Conservation (phyloP, 1,140 invertebrate genomes). For the Lineus longissimus region DNA sequence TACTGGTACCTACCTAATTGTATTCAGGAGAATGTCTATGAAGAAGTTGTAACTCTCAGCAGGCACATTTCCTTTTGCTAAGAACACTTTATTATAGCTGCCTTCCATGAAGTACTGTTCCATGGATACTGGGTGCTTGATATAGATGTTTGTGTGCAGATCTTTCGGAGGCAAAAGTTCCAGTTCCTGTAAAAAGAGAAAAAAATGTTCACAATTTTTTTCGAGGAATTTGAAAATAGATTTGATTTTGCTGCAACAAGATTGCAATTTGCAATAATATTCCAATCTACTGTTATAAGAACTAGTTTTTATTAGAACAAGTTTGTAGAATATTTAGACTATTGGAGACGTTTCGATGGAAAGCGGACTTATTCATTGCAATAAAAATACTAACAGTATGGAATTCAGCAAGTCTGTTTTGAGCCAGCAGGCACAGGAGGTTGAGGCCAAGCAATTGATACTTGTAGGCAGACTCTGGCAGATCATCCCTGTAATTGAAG, state of each 20-base stretch:
- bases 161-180: slow-evolving; percentile 90
- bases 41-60: slow-evolving; percentile 94
- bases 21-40: slow-evolving; percentile 93
- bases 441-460: slow-evolving; percentile 94
- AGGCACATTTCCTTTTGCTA: slow-evolving; percentile 91
- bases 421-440: slow-evolving; percentile 89
- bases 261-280: neutral
- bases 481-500: slow-evolving; percentile 61
- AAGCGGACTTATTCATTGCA: neutral
- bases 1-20: slow-evolving; percentile 65
- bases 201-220: neutral
- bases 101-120: slow-evolving; percentile 99
- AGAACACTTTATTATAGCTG: slow-evolving; percentile 94
- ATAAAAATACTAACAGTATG: slow-evolving; percentile 67
- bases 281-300: neutral
- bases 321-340: too few relatives aligned
- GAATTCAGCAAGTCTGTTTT: slow-evolving; percentile 96
- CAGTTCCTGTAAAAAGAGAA: slow-evolving; percentile 63
- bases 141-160: slow-evolving; percentile 87
- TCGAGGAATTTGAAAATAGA: neutral
- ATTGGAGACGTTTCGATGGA: too few relatives aligned
- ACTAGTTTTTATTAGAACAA: too few relatives aligned
- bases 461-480: slow-evolving; percentile 90
- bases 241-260: neutral
- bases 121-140: slow-evolving; percentile 88